A percentile compares a stretch with the other conserved stretches of the same genome.
Evolutionary conservation across 2,113 vertebrate genomes (phyloP).

Genomic region (Promerops cafer): DNA sequence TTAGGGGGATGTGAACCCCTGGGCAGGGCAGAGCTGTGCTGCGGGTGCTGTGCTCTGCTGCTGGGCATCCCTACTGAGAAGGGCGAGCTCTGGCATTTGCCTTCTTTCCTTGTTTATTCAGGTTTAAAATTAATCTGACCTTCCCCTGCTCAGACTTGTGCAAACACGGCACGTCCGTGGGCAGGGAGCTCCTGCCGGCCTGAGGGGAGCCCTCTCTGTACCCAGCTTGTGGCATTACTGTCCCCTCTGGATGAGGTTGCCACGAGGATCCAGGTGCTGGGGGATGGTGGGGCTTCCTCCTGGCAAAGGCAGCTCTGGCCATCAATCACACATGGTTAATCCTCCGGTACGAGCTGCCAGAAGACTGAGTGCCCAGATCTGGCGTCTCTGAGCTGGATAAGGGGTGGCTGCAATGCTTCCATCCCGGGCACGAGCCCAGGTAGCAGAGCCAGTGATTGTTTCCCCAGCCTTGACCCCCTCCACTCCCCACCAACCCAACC

Average conservation of each 20-base stretch:
- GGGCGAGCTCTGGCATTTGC: neutral
- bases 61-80: neutral
- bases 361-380: neutral
- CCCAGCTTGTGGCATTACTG: fast-evolving
- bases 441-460: neutral
- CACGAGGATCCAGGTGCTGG: fast-evolving
- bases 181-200: neutral
- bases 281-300: neutral
- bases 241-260: neutral
- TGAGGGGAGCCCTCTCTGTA: neutral
- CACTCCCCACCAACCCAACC: fast-evolving
- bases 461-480: neutral
- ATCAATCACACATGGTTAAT: neutral
- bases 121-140: slow-evolving; percentile 60
- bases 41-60: neutral
- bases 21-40: neutral
- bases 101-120: slow-evolving; percentile 47
- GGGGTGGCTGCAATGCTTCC: neutral
- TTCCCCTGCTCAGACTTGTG: neutral
- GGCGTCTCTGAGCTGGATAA: neutral
- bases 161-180: neutral
- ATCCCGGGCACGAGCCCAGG: neutral
- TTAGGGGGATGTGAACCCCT: neutral
- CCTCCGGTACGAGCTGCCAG: neutral
- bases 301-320: neutral